Evolutionary conservation across 2,797 vertebrate species (phyloP).

Genomic region (Antrozous pallidus): DNA sequence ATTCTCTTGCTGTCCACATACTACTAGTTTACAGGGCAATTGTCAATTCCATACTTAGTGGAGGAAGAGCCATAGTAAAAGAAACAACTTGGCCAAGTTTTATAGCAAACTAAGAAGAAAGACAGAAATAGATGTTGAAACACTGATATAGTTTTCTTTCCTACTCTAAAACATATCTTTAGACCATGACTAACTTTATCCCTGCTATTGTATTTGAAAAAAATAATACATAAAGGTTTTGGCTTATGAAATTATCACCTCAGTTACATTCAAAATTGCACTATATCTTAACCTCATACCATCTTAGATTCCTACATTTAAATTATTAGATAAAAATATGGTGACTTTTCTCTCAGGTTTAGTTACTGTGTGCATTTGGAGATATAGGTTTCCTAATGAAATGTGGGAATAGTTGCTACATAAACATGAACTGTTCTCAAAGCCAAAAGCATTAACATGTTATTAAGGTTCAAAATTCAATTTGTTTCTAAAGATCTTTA

Average conservation of each 20-base stretch:
- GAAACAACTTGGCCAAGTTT: not conserved
- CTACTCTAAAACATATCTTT: not conserved
- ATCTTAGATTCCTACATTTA: not conserved
- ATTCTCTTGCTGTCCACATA: constrained; percentile 23
- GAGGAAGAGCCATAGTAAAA: not conserved
- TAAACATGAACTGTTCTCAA: not conserved
- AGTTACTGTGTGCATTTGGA: not conserved
- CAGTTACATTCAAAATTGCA: not conserved
- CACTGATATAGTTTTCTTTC: not conserved
- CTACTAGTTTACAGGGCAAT: not conserved
- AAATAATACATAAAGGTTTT: not conserved
- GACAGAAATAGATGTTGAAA: not conserved
- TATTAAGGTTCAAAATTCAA: constrained; percentile 73
- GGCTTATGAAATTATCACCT: not conserved
- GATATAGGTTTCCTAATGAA: constrained; percentile 72
- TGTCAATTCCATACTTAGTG: not conserved
- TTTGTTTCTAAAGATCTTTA: constrained; percentile 56
- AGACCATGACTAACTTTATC: not conserved
- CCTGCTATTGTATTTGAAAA: not conserved
- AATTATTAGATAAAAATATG: constrained; percentile 27
- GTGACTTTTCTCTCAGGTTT: not conserved
- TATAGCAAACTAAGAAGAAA: not conserved
- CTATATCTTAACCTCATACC: not conserved
- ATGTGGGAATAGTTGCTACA: constrained; percentile 60
- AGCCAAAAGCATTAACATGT: constrained; percentile 44